Conservation (phyloP, 2,888 invertebrate species). For the Salpingus planirostris region DNA sequence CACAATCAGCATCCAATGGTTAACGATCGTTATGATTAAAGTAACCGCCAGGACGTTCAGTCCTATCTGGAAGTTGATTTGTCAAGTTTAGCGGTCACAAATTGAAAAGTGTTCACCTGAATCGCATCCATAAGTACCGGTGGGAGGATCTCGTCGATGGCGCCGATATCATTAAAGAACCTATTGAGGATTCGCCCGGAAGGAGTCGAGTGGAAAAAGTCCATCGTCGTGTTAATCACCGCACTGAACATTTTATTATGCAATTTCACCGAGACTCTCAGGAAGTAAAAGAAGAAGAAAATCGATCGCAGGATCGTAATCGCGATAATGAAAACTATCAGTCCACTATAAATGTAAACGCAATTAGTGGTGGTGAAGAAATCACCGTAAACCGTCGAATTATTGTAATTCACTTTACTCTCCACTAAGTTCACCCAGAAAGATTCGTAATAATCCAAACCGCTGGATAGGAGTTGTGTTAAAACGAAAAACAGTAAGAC, state of each 20-base stretch:
- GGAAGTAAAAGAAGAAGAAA: conserved; percentile 45
- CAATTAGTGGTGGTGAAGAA: too few species aligned
- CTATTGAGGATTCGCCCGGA: conserved; percentile 56
- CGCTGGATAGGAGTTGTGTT: conserved; percentile 63
- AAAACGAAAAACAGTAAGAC: conserved; percentile 55
- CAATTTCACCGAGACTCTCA: conserved; percentile 46
- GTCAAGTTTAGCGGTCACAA: too few species aligned
- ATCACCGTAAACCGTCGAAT: too few species aligned
- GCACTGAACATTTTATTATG: conserved; percentile 44
- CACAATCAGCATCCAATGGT: conserved; percentile 59
- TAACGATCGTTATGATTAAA: conserved; percentile 61
- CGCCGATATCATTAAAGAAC: conserved; percentile 62
- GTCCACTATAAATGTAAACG: conserved; percentile 23
- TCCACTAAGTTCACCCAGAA: too few species aligned
- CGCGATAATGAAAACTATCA: conserved; percentile 31
- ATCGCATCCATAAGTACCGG: conserved; percentile 44
- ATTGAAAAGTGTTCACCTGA: too few species aligned
- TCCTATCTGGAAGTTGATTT: conserved; percentile 20
- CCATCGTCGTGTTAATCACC: conserved; percentile 54
- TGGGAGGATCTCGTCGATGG: conserved; percentile 47
- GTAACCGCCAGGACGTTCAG: conserved; percentile 61
- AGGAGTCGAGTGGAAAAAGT: conserved; percentile 61
- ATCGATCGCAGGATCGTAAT: conserved; percentile 42
- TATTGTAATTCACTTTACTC: too few species aligned
- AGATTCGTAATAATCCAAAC: conserved; percentile 71